A percentile compares a stretch with the other conserved stretches of the same genome.
These are phyloP conservation scores for Plagodis pulveraria DNA, from an alignment of 2,888 invertebrate genomes.

Conservation along the genomic window DNA sequence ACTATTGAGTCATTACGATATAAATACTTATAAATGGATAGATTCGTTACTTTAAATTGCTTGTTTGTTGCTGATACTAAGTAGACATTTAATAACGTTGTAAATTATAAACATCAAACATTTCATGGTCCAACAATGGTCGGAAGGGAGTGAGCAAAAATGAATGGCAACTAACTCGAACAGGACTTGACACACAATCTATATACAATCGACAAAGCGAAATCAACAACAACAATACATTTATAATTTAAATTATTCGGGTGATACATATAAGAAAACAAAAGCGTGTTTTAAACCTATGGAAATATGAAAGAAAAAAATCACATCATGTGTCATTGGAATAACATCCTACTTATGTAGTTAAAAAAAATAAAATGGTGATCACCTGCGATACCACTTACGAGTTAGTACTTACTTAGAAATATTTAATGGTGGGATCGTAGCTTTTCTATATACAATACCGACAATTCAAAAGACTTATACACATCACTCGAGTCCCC, in stretches of 20 bases:
- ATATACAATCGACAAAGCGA: slow-evolving; percentile 62
- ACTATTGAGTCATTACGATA: slow-evolving; percentile 67
- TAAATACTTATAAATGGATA: slow-evolving; percentile 59
- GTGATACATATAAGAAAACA: slow-evolving; percentile 62
- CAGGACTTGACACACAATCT: slow-evolving; percentile 49
- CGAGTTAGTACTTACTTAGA: slow-evolving; percentile 81
- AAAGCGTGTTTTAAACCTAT: slow-evolving; percentile 69
- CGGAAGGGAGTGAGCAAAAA: slow-evolving; percentile 57
- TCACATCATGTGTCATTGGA: slow-evolving; percentile 79
- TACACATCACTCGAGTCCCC: slow-evolving; percentile 81
- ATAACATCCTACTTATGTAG: slow-evolving; percentile 71
- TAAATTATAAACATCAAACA: slow-evolving; percentile 11
- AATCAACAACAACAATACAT: slow-evolving; percentile 63
- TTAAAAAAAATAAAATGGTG: slow-evolving; percentile 64
- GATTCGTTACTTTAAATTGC: slow-evolving; percentile 55
- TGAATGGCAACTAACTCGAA: slow-evolving; percentile 55
- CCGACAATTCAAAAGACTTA: slow-evolving; percentile 80
- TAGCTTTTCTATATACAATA: slow-evolving; percentile 83
- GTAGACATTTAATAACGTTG: slow-evolving; percentile 42
- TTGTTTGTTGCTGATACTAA: slow-evolving; percentile 40
- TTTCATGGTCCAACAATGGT: slow-evolving; percentile 36
- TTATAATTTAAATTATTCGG: slow-evolving; percentile 61
- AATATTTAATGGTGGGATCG: slow-evolving; percentile 84
- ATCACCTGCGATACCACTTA: slow-evolving; percentile 75
- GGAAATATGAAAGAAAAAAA: slow-evolving; percentile 73